These are phyloP conservation scores for Eueides isabella DNA, from an alignment of 1,140 invertebrate species.

Conservation along the genomic window DNA sequence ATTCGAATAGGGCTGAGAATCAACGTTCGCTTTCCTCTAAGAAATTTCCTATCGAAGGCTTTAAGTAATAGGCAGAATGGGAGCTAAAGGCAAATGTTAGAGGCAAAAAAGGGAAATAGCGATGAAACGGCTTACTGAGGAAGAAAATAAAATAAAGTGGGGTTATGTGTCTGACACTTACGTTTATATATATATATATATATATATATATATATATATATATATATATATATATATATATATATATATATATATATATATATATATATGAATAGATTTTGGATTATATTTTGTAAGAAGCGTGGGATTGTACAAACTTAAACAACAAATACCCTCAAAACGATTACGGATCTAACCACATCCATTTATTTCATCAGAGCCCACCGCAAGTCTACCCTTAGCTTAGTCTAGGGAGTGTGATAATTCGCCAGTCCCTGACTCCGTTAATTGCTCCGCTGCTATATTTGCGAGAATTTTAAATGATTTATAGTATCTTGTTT, in stretches of 20 bases:
- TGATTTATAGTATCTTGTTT: conserved; percentile 15
- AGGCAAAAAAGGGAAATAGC: neutral
- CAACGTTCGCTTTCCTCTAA: conserved; percentile 3
- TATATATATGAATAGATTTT: too few species aligned
- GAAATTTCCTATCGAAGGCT: conserved; percentile 7
- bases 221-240: too few species aligned
- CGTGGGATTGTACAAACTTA: too few species aligned
- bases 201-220: too few species aligned
- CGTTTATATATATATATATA: too few species aligned
- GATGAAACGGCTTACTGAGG: neutral
- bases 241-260: too few species aligned
- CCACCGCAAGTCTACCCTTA: neutral
- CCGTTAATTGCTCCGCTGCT: conserved; percentile 14
- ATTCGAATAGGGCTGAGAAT: conserved; percentile 1
- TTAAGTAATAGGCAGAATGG: conserved; percentile 1
- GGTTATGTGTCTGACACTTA: neutral
- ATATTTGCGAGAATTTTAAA: conserved; percentile 16
- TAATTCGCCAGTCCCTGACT: conserved; percentile 11
- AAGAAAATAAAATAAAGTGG: conserved; percentile 2
- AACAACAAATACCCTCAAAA: too few species aligned
- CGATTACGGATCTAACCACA: neutral
- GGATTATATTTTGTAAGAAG: too few species aligned
- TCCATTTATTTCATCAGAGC: neutral
- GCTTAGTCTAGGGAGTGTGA: conserved; percentile 4
- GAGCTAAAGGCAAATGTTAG: neutral